Evolutionary conservation across 2,888 invertebrate genomes (phyloP), one percentile per base, ranked within the genome.

Genomic region (Eristalinus aeneus): DNA sequence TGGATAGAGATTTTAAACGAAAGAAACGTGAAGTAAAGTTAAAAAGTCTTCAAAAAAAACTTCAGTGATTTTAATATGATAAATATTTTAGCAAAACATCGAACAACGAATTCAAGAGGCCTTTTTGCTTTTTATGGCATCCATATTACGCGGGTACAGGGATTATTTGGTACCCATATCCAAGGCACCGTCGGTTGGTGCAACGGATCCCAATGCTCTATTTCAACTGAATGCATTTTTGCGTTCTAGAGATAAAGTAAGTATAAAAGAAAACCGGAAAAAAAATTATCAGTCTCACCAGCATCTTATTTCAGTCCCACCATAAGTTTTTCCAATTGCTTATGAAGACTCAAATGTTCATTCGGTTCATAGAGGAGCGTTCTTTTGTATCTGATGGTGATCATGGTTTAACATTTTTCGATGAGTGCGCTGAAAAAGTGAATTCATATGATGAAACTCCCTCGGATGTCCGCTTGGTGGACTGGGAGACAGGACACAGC

Each of bases 351-450:
- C 99, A 99, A 93, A 98, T 98, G 97, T 99, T 99, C 93, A 98
- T 97, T 88, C 95, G 98, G 69, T 99, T 99, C 93, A 99, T 99
- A 88, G 99, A 99, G 93, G 99, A 99, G 92, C 95, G 99, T 22
- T 98, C 98, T 89, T 99, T 99, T 93, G 98, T 99, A 0, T 98
- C 98, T n/a, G 99, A 99, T 91, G 97, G 97, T 90, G 99, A 99
- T 93, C 97, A 98, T 83, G 97, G 98, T 63, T 93, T 99, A 77
- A 97, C 97, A 12, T 98, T 98, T 93, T 99, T 99, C 91, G 99
- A 99, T 92, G 99, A 99, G 91, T 99, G 99, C 91, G 96, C 97
- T 8, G 98, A 98, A 90, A 95, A 96, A 91, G 94, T 96, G 53
- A 93, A 93, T 79, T 92, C 92, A 11, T 92, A 92, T 82, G 94